Conservation (phyloP, 2,113 vertebrate species). For the Dasypus novemcinctus region DNA sequence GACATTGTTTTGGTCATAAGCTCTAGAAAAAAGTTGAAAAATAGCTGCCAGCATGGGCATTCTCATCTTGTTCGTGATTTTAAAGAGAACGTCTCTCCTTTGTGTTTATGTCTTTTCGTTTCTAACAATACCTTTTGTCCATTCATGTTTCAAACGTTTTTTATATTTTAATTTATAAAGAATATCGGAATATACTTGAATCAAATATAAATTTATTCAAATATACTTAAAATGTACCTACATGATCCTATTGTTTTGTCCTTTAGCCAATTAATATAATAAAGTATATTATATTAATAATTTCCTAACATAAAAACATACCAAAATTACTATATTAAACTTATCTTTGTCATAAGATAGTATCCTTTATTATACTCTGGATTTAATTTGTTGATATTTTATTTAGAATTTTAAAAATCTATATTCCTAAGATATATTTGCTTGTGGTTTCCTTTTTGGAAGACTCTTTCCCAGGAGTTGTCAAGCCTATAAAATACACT, state of each 20-base stretch:
- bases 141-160: conserved; percentile 10
- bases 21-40: not conserved
- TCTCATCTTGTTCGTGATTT: not conserved
- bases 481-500: not conserved
- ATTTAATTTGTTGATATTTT: conserved; percentile 15
- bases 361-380: not conserved
- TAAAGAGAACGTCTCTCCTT: not conserved
- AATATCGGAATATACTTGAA: not conserved
- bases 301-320: not conserved
- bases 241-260: not conserved
- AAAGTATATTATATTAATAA: not conserved
- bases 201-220: not conserved
- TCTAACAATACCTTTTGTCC: not conserved
- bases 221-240: not conserved
- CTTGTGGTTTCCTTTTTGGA: not conserved
- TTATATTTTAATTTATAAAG: not conserved
- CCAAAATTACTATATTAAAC: not conserved
- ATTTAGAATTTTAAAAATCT: not conserved
- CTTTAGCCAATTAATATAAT: conserved; percentile 14
- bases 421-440: not conserved
- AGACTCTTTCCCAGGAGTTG: not conserved
- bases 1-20: not conserved
- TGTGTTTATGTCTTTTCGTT: not conserved
- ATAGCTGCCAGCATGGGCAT: not conserved
- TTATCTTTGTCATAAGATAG: conserved; percentile 6